phyloP scores from a whole-genome alignment of 2,113 vertebrate genomes.

The Gavialis gangeticus region DNA sequence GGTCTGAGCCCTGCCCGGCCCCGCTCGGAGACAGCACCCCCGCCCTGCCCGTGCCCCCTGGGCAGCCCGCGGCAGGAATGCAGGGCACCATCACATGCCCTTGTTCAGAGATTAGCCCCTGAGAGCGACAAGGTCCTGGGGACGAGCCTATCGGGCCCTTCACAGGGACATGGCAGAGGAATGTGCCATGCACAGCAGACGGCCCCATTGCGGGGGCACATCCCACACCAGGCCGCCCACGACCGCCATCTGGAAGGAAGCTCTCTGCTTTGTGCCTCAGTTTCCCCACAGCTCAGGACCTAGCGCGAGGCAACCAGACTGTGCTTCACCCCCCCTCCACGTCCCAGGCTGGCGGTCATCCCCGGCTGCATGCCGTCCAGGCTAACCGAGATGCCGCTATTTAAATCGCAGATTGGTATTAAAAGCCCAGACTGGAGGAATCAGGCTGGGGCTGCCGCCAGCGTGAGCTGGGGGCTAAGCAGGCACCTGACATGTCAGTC shows the following conservation, averaged over 20 bases:
- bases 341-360: neutral
- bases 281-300: neutral
- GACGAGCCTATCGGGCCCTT: neutral
- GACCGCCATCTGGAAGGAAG: neutral
- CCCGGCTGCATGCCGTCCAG: neutral
- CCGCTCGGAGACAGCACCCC: too few species aligned
- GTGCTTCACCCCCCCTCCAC: too few species aligned
- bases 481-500: neutral
- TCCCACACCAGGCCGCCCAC: neutral
- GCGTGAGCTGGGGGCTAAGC: neutral
- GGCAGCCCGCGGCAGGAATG: neutral
- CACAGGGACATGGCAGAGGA: neutral
- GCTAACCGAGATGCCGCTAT: neutral
- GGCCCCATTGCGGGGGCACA: fast-evolving
- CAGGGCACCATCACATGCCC: neutral
- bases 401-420: neutral
- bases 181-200: neutral
- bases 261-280: neutral
- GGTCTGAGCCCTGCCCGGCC: too few species aligned
- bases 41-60: neutral
- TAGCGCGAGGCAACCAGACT: neutral
- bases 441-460: neutral
- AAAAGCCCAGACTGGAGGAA: neutral
- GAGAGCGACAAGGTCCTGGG: neutral
- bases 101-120: neutral